Evolutionary conservation across 2,888 invertebrate genomes (phyloP).

Genomic region (Coleophora deauratella): DNA sequence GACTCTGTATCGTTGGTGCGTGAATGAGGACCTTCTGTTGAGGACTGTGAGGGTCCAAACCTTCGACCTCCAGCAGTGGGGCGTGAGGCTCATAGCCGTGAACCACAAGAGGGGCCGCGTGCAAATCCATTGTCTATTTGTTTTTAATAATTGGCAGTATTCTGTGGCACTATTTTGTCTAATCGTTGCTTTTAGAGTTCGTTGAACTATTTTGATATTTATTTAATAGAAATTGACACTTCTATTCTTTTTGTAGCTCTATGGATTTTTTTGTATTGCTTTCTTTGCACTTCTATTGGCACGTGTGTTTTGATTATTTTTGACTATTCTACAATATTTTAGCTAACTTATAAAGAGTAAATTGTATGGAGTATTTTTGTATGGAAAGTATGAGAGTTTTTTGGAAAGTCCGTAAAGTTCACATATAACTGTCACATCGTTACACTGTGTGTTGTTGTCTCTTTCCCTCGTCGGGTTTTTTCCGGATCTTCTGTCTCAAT

Average conservation of each 20-base stretch:
- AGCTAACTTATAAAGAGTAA: conserved; percentile 29
- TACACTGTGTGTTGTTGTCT: conserved; percentile 9
- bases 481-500: conserved; percentile 44
- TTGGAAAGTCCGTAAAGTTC: conserved; percentile 8
- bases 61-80: conserved; percentile 60
- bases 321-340: too few species aligned
- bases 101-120: conserved; percentile 59
- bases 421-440: conserved; percentile 42
- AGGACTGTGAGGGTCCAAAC: conserved; percentile 62
- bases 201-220: conserved; percentile 18
- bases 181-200: conserved; percentile 34
- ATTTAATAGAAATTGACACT: conserved; percentile 16
- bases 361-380: conserved; percentile 40
- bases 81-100: conserved; percentile 67
- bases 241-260: conserved; percentile 21
- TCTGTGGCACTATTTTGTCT: conserved; percentile 26
- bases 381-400: conserved; percentile 22
- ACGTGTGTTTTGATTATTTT: conserved; percentile 29
- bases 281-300: conserved; percentile 39
- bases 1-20: conserved; percentile 55
- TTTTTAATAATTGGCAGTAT: conserved; percentile 12
- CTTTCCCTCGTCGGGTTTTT: conserved; percentile 39
- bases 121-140: conserved; percentile 55
- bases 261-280: conserved; percentile 16
- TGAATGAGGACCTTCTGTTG: conserved; percentile 67